Base-by-base conservation (phyloP, 2,113 vertebrate species). In the Vulpes vulpes region DNA sequence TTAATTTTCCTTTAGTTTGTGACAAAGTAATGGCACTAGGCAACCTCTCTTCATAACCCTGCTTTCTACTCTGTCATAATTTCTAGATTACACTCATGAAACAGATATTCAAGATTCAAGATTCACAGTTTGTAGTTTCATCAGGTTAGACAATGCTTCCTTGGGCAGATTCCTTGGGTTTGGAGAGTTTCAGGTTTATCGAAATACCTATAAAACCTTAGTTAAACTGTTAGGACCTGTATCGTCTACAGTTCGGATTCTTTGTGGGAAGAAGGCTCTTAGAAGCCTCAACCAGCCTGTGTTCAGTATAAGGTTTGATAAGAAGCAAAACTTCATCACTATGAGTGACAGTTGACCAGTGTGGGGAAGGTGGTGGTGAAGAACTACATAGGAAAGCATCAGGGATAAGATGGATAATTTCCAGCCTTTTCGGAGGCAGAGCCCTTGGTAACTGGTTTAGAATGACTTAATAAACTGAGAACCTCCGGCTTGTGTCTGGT, bases 141-240 rank as follows among this genome's bases (percentile, higher is more conserved):
- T 14, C 32, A 25, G 25, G 25, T 62, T 30, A 96, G 59, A 60
- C 12, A 43, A 27, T 12, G 64, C 49, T 89, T 80, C 25, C 25
- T 84, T 79, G 35, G 51, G 55, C 14, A 60, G 27, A 84, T 19
- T 91, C 60, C 69, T 35, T 53, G 86, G 35, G 38, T 81, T 76
- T 62, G 79, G 65, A 85, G 84, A 62, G 94, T 90, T 92, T 81
- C n/a, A 64, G 22, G 51, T 25, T 82, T 89, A 49, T 79, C 32
- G 91, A 85, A 17, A 43, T 67, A 17, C 30, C 32, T 71, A 7
- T 65, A 90, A 83, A 86, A 67, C 25, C 57, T 25, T 73, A 85
- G 3, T 83, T 76, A 35, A 76, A 8, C 67, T 85, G 65, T 87
- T 91, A 88, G 32, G 73, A 78, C 27, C 27, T 88, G 51, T 85